Evolutionary conservation across 2,888 invertebrate genomes (phyloP).

Genomic region (Noctuana brunneofusca): DNA sequence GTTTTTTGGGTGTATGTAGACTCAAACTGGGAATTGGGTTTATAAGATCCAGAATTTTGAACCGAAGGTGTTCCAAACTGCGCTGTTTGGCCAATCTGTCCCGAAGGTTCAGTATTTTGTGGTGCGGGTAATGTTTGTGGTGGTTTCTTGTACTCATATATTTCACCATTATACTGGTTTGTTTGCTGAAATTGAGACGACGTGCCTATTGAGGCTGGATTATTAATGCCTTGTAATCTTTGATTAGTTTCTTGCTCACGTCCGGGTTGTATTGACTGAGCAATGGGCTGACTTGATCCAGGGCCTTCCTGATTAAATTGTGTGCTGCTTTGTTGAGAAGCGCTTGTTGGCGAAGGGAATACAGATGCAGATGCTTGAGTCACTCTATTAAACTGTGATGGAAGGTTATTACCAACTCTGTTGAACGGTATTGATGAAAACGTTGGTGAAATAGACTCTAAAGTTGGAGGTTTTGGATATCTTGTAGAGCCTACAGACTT

Average conservation of each 20-base stretch:
- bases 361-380: slow-evolving; percentile 61
- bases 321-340: background rate
- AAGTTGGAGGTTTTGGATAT: slow-evolving; percentile 35
- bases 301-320: slow-evolving; percentile 26
- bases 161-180: slow-evolving; percentile 51
- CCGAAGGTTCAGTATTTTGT: background rate
- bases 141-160: slow-evolving; percentile 46
- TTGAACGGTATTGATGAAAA: slow-evolving; percentile 32
- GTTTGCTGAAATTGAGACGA: slow-evolving; percentile 34
- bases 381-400: slow-evolving; percentile 44
- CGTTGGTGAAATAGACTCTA: slow-evolving; percentile 28
- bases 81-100: slow-evolving; percentile 16
- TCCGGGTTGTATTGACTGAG: slow-evolving; percentile 33
- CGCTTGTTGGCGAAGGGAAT: slow-evolving; percentile 47
- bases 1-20: slow-evolving; percentile 10
- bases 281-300: slow-evolving; percentile 33
- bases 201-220: slow-evolving; percentile 27
- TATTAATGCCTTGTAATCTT: background rate
- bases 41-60: slow-evolving; percentile 10
- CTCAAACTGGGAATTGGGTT: slow-evolving; percentile 10
- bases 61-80: slow-evolving; percentile 15
- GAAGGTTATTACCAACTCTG: slow-evolving; percentile 23
- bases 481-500: slow-evolving; percentile 23
- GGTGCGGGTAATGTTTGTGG: slow-evolving; percentile 23
- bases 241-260: slow-evolving; percentile 17